phyloP scores from a whole-genome alignment of 2,797 vertebrate genomes.

The Falco rusticolus region DNA sequence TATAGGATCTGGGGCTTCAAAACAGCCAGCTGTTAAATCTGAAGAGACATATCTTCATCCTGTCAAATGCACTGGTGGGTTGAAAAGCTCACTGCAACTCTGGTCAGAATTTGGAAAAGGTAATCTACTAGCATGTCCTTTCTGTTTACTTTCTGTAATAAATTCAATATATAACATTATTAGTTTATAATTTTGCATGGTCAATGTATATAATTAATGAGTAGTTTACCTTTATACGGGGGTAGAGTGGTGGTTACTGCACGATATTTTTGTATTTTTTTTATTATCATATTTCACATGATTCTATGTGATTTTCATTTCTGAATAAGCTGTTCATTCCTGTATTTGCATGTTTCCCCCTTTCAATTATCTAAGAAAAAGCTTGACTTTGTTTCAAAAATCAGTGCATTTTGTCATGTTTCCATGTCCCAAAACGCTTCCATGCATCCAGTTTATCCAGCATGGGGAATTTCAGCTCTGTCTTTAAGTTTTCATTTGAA shows the following conservation, averaged over 20 bases:
- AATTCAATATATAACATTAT: slow-evolving; percentile 19
- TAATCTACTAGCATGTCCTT: slow-evolving; percentile 24
- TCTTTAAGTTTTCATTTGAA: slow-evolving; percentile 81
- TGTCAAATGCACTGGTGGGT: slow-evolving; percentile 31
- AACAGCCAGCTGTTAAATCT: not conserved
- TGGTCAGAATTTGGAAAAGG: slow-evolving; percentile 58
- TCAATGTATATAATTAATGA: slow-evolving; percentile 47
- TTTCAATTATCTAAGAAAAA: slow-evolving; percentile 70
- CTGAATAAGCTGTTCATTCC: slow-evolving; percentile 58
- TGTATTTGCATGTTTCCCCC: slow-evolving; percentile 73
- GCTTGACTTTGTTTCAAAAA: slow-evolving; percentile 75
- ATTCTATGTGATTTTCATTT: slow-evolving; percentile 54
- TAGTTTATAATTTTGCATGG: slow-evolving; percentile 27
- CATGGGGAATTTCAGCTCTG: slow-evolving; percentile 82
- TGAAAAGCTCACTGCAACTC: slow-evolving; percentile 71
- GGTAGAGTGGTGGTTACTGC: slow-evolving; percentile 55
- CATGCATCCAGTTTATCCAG: slow-evolving; percentile 80
- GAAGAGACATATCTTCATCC: not conserved
- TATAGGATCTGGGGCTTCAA: not conserved
- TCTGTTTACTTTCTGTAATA: slow-evolving; percentile 46
- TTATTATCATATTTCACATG: slow-evolving; percentile 49
- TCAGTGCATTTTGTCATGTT: slow-evolving; percentile 78
- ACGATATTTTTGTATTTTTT: slow-evolving; percentile 60
- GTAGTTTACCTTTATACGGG: slow-evolving; percentile 41
- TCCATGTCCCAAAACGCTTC: slow-evolving; percentile 78